These are phyloP conservation scores for Troglohyphantes excavatus DNA, from an alignment of 2,888 invertebrate species.

Conservation along the genomic window DNA sequence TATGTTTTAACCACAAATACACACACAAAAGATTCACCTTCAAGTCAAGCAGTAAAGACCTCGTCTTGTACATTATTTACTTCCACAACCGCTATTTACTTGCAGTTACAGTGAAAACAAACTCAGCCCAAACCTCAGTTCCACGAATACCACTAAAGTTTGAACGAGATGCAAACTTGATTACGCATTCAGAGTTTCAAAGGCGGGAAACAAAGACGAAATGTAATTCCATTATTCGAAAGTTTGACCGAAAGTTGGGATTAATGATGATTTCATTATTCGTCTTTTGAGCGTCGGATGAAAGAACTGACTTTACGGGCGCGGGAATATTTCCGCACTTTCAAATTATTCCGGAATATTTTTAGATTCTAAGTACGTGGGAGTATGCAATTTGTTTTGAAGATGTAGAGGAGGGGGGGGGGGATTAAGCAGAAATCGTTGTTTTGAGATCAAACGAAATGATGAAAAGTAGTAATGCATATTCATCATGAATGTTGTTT, in stretches of 20 bases:
- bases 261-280: not conserved
- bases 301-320: not conserved
- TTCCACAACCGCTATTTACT: not conserved
- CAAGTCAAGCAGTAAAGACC: too few relatives aligned
- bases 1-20: too few relatives aligned
- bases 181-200: slow-evolving; percentile 5
- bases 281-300: not conserved
- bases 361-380: not conserved
- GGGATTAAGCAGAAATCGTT: not conserved
- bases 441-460: not conserved
- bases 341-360: not conserved
- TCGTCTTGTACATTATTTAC: too few relatives aligned
- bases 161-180: slow-evolving; percentile 1
- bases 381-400: not conserved
- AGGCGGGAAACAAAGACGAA: slow-evolving; percentile 5
- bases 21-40: too few relatives aligned
- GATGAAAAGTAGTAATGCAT: not conserved
- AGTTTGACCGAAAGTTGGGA: not conserved
- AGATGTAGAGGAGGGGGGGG: too few relatives aligned
- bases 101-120: not conserved
- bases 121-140: not conserved
- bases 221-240: not conserved
- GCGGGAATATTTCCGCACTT: not conserved
- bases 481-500: too few relatives aligned
- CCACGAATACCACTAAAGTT: not conserved